Evolutionary conservation across 1,140 invertebrate genomes (phyloP).

Genomic region (Periplaneta americana): DNA sequence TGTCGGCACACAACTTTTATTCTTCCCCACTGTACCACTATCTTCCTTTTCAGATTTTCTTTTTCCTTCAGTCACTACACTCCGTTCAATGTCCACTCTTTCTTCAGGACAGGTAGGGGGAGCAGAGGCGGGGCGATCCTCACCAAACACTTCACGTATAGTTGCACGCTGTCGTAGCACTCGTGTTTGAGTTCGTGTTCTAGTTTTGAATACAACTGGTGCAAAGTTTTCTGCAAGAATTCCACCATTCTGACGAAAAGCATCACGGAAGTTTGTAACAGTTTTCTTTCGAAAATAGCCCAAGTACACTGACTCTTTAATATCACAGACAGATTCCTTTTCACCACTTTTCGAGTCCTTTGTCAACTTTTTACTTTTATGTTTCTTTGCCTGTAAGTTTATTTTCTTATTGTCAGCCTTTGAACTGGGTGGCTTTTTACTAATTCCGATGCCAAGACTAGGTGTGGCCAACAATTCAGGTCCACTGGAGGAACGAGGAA

Average conservation of each 20-base stretch:
- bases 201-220: conserved; percentile 52
- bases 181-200: conserved; percentile 70
- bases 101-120: conserved; percentile 36
- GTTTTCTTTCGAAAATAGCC: conserved; percentile 55
- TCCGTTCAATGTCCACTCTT: background rate
- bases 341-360: conserved; percentile 33
- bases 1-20: background rate
- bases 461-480: conserved; percentile 49
- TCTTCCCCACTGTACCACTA: background rate
- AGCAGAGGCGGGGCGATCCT: conserved; percentile 59
- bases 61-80: background rate
- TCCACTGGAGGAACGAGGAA: conserved; percentile 28
- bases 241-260: conserved; percentile 55
- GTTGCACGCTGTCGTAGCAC: conserved; percentile 54
- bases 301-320: conserved; percentile 41
- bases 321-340: conserved; percentile 44
- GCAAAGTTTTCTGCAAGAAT: conserved; percentile 30
- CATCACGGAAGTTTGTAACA: conserved; percentile 45
- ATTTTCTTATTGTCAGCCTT: background rate
- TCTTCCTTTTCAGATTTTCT: background rate
- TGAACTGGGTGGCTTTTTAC: conserved; percentile 14
- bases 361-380: background rate
- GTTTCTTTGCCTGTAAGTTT: background rate
- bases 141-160: conserved; percentile 73
- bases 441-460: conserved; percentile 38